Base-by-base conservation (phyloP, 37 sponge, comb jelly and placozoan species). In the Ianthella basta region DNA sequence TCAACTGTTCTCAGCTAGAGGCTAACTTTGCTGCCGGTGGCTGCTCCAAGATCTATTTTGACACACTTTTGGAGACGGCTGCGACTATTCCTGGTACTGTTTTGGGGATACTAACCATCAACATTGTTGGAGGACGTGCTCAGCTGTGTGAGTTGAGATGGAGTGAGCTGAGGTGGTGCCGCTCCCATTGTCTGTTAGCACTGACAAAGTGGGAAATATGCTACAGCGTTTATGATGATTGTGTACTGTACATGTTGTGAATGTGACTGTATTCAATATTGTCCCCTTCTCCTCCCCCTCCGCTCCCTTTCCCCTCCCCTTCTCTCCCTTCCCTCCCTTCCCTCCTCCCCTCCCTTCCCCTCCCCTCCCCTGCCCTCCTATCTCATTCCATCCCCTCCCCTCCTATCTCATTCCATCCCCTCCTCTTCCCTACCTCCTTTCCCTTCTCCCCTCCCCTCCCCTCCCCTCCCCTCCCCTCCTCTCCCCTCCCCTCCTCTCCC, bases 11-110 rank as follows among this genome's bases (percentile, higher is more conserved):
- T 0, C 38, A 34, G 4, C 36, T 30, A 27, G 35, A 23, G 34
- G 40, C 55, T 18, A 40, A 55, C 0, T 56, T 41, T 56, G n/a
- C 41, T 13, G 61, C 21, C 18, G 87, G 34, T 5, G 29, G 10
- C 53, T 75, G 78, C 10, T 10, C 78, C 16, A 73, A 59, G 23
- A 59, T 85, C 25, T 93, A 93, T 69, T 57, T 65, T 56, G 90
- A 90, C 88, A 85, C 85, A 25, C 50, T 93, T 57, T 90, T 87
- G 67, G 82, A 67, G 1, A 79, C 94, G 5, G 59, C 78, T 44
- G 90, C 94, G 19, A 72, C 79, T 29, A 34, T 90, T 0, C 94
- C 94, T 18, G 85, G 85, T n/a, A 86, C 82, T 32, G 13, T 91
- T 3, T 56, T 91, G 5, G 88, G 88, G 0, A 61, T 91, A 0